These are phyloP conservation scores for Tipula helvola DNA, from an alignment of 2,888 invertebrate genomes.

Conservation along the genomic window DNA sequence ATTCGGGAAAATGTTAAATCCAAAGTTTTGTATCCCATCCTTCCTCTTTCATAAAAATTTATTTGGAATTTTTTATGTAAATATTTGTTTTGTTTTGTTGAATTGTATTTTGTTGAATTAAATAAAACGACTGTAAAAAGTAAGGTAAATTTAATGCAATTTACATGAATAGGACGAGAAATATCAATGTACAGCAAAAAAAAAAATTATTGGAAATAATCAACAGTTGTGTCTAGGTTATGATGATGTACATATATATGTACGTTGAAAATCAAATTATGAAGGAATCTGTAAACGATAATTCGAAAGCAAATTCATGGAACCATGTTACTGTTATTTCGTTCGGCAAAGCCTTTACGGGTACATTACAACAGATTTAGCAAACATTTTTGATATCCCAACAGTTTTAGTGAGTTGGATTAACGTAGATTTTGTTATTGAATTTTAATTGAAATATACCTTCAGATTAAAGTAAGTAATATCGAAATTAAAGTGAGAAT, in stretches of 20 bases:
- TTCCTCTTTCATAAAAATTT: not conserved
- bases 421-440: no score
- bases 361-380: no score
- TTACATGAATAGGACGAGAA: not conserved
- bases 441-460: no score
- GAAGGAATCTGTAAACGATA: not conserved
- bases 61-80: not conserved
- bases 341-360: no score
- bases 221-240: not conserved
- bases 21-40: not conserved
- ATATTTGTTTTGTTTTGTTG: not conserved
- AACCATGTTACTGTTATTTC: not conserved
- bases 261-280: not conserved
- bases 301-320: not conserved
- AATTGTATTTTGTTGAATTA: not conserved
- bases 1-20: not conserved
- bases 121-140: not conserved
- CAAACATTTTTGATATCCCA: no score
- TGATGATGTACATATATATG: not conserved
- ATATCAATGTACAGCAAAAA: not conserved
- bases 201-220: not conserved
- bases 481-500: no score
- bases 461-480: no score
- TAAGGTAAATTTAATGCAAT: not conserved
- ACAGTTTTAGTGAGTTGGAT: no score